Conservation (phyloP, 2,797 vertebrate species). For the Alectoris magna region DNA sequence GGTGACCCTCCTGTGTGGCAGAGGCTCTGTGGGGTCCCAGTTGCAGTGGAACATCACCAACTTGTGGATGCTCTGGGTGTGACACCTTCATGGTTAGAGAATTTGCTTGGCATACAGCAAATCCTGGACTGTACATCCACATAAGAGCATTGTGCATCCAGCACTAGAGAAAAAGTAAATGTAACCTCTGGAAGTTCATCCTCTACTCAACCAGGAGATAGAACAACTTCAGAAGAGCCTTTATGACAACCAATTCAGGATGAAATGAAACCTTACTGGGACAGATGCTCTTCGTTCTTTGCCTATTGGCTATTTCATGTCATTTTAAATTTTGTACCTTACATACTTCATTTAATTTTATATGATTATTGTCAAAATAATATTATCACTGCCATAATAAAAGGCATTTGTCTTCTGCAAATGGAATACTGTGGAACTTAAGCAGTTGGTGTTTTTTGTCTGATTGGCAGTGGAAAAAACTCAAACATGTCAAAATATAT, state of each 20-base stretch:
- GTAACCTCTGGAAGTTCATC: background rate
- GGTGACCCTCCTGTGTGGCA: background rate
- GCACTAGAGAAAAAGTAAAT: background rate
- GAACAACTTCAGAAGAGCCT: background rate
- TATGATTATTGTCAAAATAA: background rate
- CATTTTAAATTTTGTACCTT: background rate
- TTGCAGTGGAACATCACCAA: background rate
- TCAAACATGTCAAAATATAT: background rate
- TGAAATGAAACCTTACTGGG: background rate
- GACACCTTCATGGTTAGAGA: too few species aligned
- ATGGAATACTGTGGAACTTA: constrained; percentile 11
- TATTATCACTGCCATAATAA: background rate
- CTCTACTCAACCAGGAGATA: background rate
- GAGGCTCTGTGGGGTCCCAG: background rate
- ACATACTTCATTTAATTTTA: background rate
- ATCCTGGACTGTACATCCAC: background rate
- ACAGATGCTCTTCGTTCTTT: background rate
- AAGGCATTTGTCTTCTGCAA: background rate
- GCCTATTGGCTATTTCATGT: background rate
- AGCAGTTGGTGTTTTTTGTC: constrained; percentile 12
- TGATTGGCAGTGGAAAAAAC: constrained; percentile 7
- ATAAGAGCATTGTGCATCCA: accelerated
- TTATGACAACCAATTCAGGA: background rate
- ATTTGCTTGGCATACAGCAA: background rate
- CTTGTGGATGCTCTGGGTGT: too few species aligned